Base-by-base conservation (phyloP, 2,113 vertebrate species). In the Neotoma lepida region DNA sequence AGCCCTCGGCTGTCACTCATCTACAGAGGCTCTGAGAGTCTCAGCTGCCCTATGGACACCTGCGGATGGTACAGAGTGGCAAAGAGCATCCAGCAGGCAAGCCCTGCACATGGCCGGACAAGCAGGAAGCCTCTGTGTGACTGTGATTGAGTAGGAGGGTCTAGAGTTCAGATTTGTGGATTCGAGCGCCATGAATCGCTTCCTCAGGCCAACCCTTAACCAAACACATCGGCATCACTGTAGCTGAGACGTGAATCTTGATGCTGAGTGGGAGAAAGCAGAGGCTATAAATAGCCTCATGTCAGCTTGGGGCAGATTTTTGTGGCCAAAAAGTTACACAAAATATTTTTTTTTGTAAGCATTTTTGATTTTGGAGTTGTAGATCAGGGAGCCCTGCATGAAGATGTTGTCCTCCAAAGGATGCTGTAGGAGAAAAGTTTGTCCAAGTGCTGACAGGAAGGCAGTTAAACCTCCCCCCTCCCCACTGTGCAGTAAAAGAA, bases 211-310 rank as follows among this genome's bases (percentile, higher is more conserved):
- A 6, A 18, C 41, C 58, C 49, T 66, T 24, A 4, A 39, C 20
- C 85, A 30, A 24, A 20, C 9, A 2, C 20, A 1, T 0, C 0
- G 1, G 2, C 13, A 14, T n/a, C 33, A 66, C 71, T 70, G 24
- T 2, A 66, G 77, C 70, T n/a, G n/a, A 80, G 3, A 44, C 15
- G 0, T 0, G 46, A 9, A 33, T 39, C 74, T 39, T 3, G 15
- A 6, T 3, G 20, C 18, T 2, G 56, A 84, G 61, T 6, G 1
- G 58, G 17, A 56, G 30, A 33, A 71, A 35, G 0, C 1, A 0
- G 54, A 41, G n/a, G 15, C 63, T 63, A 20, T n/a, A 12, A 84
- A 68, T 18, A 88, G 70, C 64, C 49, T 49, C 6, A 0, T 9
- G 70, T 71, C 41, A 22, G n/a, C 24, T 68, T 41, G 41, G 94